phyloP scores from a whole-genome alignment of 2,797 vertebrate species.

The Echiichthys vipera region DNA sequence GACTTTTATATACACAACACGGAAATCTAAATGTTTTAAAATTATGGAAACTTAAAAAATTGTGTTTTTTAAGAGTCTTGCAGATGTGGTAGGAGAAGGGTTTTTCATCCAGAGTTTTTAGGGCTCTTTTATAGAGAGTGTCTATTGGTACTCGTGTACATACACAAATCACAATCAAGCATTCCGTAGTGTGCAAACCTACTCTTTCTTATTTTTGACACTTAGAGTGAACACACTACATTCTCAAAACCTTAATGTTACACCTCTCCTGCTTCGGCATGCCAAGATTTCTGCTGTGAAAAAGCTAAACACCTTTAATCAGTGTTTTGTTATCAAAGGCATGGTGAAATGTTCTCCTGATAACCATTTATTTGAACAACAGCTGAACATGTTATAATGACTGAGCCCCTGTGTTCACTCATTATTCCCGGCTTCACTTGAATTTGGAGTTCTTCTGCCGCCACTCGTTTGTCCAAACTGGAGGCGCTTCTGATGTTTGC shows the following conservation, averaged over 20 bases:
- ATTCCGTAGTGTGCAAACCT: not conserved
- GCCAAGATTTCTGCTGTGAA: not conserved
- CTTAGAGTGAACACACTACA: not conserved
- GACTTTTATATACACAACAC: no score
- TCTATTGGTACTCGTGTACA: no score
- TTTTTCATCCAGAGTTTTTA: no score
- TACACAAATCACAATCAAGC: not conserved
- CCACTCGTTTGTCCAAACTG: slow-evolving; percentile 32
- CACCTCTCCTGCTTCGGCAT: not conserved
- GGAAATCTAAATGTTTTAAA: no score
- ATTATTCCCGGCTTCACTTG: slow-evolving; percentile 33
- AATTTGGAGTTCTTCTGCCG: slow-evolving; percentile 8
- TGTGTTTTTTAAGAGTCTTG: no score
- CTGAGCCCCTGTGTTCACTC: slow-evolving; percentile 3
- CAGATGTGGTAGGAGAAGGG: no score
- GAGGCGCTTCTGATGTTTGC: slow-evolving; percentile 37
- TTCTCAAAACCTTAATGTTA: not conserved
- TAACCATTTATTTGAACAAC: slow-evolving; percentile 20
- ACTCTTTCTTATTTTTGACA: not conserved
- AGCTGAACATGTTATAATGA: slow-evolving; percentile 28
- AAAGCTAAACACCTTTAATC: slow-evolving; percentile 3
- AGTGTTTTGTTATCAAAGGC: slow-evolving; percentile 4
- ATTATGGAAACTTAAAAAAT: no score
- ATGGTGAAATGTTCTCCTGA: not conserved
- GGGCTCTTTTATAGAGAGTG: no score